Evolutionary conservation across 2,113 vertebrate genomes (phyloP).

Genomic region (Aplodontia rufa): DNA sequence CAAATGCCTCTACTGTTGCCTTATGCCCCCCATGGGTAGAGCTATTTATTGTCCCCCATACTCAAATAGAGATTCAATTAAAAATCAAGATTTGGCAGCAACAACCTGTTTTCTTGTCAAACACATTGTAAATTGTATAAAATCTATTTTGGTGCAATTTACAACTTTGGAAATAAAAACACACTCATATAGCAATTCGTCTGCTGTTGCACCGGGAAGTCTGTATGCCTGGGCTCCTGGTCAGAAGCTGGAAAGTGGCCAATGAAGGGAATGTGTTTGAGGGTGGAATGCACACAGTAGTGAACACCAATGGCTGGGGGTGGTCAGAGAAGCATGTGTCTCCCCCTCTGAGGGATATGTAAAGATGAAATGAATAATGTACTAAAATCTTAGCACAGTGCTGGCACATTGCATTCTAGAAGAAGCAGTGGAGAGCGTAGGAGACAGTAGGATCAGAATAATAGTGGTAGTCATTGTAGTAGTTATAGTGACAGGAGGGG

Average conservation of each 20-base stretch:
- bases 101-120: conserved; percentile 78
- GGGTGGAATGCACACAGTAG: neutral
- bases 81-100: conserved; percentile 71
- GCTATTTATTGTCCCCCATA: conserved; percentile 63
- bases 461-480: neutral
- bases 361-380: neutral
- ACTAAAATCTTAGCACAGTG: neutral
- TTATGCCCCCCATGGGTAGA: conserved; percentile 1
- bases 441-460: too few species aligned
- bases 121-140: conserved; percentile 74
- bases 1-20: conserved; percentile 10
- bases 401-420: neutral
- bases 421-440: neutral
- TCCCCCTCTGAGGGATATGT: neutral
- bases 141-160: conserved; percentile 82
- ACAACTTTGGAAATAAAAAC: conserved; percentile 80
- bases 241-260: conserved; percentile 73
- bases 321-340: neutral
- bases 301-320: conserved; percentile 21
- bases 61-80: conserved; percentile 76
- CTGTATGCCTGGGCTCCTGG: conserved; percentile 78
- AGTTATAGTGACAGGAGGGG: neutral
- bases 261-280: neutral
- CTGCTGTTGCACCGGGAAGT: conserved; percentile 73
- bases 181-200: conserved; percentile 79